These are phyloP conservation scores for Indri indri DNA, from an alignment of 2,113 vertebrate genomes.

Conservation along the genomic window DNA sequence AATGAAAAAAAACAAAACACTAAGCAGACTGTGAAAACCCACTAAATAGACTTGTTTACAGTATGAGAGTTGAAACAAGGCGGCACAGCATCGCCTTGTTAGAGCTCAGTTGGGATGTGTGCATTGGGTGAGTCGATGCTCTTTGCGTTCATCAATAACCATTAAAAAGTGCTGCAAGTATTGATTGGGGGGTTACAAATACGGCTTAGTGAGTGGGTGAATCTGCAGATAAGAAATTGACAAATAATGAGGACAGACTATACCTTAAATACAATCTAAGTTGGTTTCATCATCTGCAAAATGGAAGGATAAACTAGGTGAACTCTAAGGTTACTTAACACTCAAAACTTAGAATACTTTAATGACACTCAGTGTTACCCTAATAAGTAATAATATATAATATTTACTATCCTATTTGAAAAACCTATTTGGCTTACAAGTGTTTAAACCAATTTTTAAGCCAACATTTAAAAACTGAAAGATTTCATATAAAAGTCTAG, in stretches of 20 bases:
- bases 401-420: not conserved
- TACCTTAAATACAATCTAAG: not conserved
- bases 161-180: not conserved
- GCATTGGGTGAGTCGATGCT: not conserved
- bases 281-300: not conserved
- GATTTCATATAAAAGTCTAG: not conserved
- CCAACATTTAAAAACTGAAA: not conserved
- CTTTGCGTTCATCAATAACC: not conserved
- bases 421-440: not conserved
- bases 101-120: not conserved
- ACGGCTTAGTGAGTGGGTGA: not conserved
- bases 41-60: not conserved
- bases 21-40: not conserved
- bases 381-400: not conserved
- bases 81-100: not conserved
- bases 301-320: not conserved
- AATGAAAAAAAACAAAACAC: not conserved
- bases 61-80: not conserved
- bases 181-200: not conserved
- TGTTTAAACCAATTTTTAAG: constrained; percentile 19
- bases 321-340: not conserved
- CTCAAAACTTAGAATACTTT: not conserved
- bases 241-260: not conserved
- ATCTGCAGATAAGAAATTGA: not conserved
- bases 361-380: not conserved